phyloP scores from a whole-genome alignment of 2,797 vertebrate species.

The Leptoclinus maculatus region DNA sequence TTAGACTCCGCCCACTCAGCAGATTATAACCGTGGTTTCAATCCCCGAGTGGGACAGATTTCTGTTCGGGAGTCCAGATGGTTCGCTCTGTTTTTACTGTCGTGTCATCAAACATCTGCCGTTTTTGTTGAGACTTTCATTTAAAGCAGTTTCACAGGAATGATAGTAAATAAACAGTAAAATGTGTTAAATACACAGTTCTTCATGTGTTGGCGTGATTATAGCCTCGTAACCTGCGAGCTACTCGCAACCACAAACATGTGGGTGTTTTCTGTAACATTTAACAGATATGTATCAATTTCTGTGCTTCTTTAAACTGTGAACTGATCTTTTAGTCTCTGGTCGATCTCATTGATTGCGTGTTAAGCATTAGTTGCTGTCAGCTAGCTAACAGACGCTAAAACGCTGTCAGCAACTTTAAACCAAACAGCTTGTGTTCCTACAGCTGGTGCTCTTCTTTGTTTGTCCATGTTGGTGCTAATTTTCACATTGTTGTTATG shows the following conservation, averaged over 20 bases:
- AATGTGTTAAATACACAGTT: too few relatives aligned
- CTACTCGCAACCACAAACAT: background rate
- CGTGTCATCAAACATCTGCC: conserved; percentile 27
- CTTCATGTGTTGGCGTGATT: background rate
- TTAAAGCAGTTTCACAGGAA: background rate
- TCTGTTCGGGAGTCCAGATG: conserved; percentile 53
- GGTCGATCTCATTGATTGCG: background rate
- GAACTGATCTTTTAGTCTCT: background rate
- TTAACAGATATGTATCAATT: background rate
- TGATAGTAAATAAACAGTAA: background rate
- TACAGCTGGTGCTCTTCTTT: too few relatives aligned
- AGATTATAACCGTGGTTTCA: conserved; percentile 61
- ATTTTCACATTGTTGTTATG: background rate
- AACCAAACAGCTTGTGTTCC: too few relatives aligned
- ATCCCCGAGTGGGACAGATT: conserved; percentile 43
- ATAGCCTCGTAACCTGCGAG: background rate
- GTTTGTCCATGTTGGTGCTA: background rate
- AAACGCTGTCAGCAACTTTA: background rate
- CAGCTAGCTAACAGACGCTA: background rate
- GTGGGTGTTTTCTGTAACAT: background rate
- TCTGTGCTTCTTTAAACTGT: background rate
- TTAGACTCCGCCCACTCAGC: conserved; percentile 48
- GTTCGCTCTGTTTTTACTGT: conserved; percentile 10
- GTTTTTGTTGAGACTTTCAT: background rate
- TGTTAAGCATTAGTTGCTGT: background rate